A percentile compares a stretch with the other conserved stretches of the same genome.
phyloP scores from a whole-genome alignment of 2,113 vertebrate species.

The Periophthalmodon schlosseri region DNA sequence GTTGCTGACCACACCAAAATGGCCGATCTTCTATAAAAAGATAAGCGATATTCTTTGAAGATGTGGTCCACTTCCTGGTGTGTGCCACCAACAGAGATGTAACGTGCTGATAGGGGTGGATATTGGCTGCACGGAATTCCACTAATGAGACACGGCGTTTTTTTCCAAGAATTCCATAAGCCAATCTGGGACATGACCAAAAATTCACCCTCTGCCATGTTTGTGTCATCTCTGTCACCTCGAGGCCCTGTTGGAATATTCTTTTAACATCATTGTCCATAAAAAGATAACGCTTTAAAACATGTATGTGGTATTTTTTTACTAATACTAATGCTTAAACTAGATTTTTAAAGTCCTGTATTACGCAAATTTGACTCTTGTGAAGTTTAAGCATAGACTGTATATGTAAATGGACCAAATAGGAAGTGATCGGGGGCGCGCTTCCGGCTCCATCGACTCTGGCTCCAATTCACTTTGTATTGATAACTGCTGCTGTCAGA shows the following conservation, averaged over 20 bases:
- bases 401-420: too few species aligned
- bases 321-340: too few species aligned
- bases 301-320: too few species aligned
- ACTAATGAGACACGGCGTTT: conserved; percentile 20
- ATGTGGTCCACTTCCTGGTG: conserved; percentile 15
- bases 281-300: too few species aligned
- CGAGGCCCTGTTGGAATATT: background rate
- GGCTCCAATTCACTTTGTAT: too few species aligned
- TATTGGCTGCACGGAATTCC: conserved; percentile 13
- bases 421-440: too few species aligned
- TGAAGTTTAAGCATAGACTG: too few species aligned
- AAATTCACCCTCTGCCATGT: background rate
- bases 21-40: background rate
- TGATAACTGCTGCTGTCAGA: too few species aligned
- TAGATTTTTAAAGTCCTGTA: too few species aligned
- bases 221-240: background rate
- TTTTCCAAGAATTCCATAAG: conserved; percentile 35
- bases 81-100: conserved; percentile 3
- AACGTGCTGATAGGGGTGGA: conserved; percentile 7
- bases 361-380: too few species aligned
- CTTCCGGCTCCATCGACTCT: too few species aligned
- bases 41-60: background rate
- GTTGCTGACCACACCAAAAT: background rate
- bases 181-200: conserved; percentile 2
- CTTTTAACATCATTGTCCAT: too few species aligned